Percentiles rank a stretch among this genome's conserved stretches.
These are phyloP conservation scores for Sus scrofa DNA, from an alignment of 2,113 vertebrate species.

Conservation along the genomic window DNA sequence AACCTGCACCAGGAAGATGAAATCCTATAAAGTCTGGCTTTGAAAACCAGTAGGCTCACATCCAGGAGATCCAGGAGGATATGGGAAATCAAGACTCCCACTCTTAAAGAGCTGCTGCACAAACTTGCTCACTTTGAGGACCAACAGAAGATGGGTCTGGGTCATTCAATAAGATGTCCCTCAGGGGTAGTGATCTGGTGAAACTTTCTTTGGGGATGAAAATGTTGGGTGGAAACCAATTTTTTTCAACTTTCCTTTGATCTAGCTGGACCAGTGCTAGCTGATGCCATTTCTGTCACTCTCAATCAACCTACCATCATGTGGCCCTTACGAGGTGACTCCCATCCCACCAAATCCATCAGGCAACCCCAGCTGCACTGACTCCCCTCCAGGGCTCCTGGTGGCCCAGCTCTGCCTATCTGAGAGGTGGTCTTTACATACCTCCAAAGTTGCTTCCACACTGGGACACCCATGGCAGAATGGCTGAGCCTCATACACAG, in stretches of 20 bases:
- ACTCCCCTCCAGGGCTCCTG: background rate
- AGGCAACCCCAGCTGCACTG: background rate
- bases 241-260: background rate
- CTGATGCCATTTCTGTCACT: background rate
- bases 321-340: background rate
- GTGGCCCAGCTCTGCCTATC: background rate
- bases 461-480: background rate
- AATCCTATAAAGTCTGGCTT: background rate
- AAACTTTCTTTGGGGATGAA: background rate
- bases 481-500: background rate
- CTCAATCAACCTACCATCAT: background rate
- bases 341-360: background rate
- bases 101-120: background rate
- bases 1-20: background rate
- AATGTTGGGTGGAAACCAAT: background rate
- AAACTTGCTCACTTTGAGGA: background rate
- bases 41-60: background rate
- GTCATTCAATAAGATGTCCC: background rate
- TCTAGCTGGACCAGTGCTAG: background rate
- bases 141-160: background rate
- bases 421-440: background rate
- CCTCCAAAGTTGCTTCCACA: background rate
- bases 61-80: background rate
- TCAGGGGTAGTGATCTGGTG: background rate
- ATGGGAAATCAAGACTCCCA: background rate